A percentile compares a stretch with the other conserved stretches of the same genome.
phyloP scores from a whole-genome alignment of 1,140 invertebrate genomes.

The Riptortus pedestris region DNA sequence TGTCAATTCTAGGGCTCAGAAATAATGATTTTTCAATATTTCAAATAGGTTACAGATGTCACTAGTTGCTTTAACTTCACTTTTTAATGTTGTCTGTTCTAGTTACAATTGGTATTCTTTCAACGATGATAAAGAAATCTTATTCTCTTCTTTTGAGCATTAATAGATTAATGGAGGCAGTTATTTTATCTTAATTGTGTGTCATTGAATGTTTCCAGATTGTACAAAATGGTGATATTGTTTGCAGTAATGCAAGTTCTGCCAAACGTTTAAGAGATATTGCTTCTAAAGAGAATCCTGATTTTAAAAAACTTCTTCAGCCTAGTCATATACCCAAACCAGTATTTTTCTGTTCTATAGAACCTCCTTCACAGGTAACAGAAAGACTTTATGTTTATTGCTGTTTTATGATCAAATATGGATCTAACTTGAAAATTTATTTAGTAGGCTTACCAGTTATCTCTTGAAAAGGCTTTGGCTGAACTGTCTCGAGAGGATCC shows the following conservation, averaged over 20 bases:
- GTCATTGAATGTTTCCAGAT: no score
- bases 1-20: no score
- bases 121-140: no score
- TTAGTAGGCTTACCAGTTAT: conserved; percentile 49
- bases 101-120: no score
- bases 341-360: conserved; percentile 94
- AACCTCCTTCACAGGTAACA: conserved; percentile 64
- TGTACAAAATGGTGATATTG: conserved; percentile 75
- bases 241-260: conserved; percentile 41
- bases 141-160: no score
- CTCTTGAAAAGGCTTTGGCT: conserved; percentile 73
- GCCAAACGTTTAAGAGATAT: conserved; percentile 25
- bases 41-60: no score
- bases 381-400: not conserved
- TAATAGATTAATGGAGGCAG: no score
- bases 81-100: no score
- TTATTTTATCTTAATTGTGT: no score
- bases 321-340: conserved; percentile 73
- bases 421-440: conserved; percentile 14
- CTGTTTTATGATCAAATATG: not conserved
- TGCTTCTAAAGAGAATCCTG: conserved; percentile 34
- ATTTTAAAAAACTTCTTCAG: conserved; percentile 29
- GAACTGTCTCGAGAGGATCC: conserved; percentile 88
- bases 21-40: no score
- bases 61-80: no score